Percentiles rank a stretch among this genome's conserved stretches.
These are phyloP conservation scores for Hyla sarda DNA, from an alignment of 2,113 vertebrate species.

Conservation along the genomic window DNA sequence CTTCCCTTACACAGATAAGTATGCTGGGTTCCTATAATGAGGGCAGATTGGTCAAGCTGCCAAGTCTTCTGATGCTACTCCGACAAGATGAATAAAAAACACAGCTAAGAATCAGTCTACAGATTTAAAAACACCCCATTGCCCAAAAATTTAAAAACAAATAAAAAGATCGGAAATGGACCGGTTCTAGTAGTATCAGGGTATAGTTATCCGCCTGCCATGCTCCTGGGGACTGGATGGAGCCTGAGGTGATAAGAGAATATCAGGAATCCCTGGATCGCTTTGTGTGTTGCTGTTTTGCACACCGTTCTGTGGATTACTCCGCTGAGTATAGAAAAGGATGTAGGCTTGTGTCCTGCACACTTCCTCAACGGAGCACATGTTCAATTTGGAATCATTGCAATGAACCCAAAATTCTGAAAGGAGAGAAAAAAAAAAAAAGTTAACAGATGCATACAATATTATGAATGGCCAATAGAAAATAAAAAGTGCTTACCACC, in stretches of 20 bases:
- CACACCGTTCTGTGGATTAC: constrained; percentile 79
- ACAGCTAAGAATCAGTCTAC: constrained; percentile 45
- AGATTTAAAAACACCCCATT: constrained; percentile 1
- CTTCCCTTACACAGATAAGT: constrained; percentile 28
- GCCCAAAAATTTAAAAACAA: background rate
- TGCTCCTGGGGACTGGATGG: constrained; percentile 70
- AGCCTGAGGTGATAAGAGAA: constrained; percentile 80
- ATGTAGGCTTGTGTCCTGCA: constrained; percentile 99
- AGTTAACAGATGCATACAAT: no score
- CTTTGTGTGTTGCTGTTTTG: constrained; percentile 75
- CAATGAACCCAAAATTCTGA: constrained; percentile 99
- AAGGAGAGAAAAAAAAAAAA: constrained; percentile 63
- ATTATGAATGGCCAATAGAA: constrained; percentile 78
- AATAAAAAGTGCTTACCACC: constrained; percentile 83
- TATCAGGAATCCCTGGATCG: constrained; percentile 75
- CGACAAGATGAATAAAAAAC: constrained; percentile 24
- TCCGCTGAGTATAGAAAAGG: constrained; percentile 97
- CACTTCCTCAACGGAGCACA: constrained; percentile 98
- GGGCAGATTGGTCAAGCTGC: constrained; percentile 2
- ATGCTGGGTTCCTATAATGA: background rate
- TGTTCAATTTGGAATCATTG: constrained; percentile 98
- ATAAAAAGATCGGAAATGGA: constrained; percentile 6
- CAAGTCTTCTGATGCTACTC: constrained; percentile 33
- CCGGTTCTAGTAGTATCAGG: constrained; percentile 50
- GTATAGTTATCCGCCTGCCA: constrained; percentile 65